Base-by-base conservation (phyloP, 2,888 invertebrate genomes). In the Plusia festucae region DNA sequence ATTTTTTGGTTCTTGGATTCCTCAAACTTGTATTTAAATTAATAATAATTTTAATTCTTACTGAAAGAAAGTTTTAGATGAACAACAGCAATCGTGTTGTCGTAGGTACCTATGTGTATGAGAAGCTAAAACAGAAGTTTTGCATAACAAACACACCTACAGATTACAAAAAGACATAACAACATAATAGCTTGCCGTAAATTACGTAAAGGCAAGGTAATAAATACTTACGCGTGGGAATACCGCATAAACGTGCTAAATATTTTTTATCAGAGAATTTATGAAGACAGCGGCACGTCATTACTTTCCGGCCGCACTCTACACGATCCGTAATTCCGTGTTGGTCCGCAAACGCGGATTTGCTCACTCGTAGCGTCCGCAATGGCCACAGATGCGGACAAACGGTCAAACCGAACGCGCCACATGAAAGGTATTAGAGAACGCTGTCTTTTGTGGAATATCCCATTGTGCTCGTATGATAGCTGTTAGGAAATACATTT, bases 331-430 rank as follows among this genome's bases (percentile, higher is more conserved):
- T 60, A 68, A 63, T 75, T 61, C 57, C 65, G 65, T 49, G 54
- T 58, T 16, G 63, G 64, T 53, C 65, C 65, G 66, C 69, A 76
- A 82, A 76, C 70, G 64, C 74, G 68, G 70, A 76, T 80, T 84
- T 79, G 67, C 63, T 70, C 67, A 60, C 34, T 73, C 66, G 69
- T 67, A 65, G 72, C 69, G 69, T 65, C 78, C 78, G 78, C 79
- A 80, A 24, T 52, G 76, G 71, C 64, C 76, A 68, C 87, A 86
- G 83, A 81, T 86, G 86, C 60, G 75, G 66, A 73, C 46, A 64
- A 68, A 65, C 65, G 59, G 51, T 59, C 64, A 56, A 27, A 51
- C 64, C 46, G 53, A 65, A 65, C 49, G 40, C 56, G 54, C 58
- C 68, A 68, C 65, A 68, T 70, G 60, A 46, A 71, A 27, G 52